phyloP scores from a whole-genome alignment of 2,113 vertebrate genomes.

The Charadrius vociferus region DNA sequence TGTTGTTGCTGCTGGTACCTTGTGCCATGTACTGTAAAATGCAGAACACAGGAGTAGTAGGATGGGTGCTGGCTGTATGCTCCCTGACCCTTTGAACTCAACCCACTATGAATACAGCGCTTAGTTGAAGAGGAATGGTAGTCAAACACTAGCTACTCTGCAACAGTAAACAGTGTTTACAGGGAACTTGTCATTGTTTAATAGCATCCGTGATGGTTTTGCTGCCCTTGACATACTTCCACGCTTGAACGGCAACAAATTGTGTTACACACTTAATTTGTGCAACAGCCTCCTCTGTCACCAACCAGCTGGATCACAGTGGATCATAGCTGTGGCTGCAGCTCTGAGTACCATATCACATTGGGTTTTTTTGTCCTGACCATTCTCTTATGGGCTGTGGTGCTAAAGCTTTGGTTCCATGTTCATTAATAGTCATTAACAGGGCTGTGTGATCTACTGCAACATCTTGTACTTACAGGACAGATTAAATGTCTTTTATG shows the following conservation, averaged over 20 bases:
- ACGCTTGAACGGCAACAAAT: neutral
- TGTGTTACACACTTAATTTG: neutral
- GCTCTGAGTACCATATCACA: neutral
- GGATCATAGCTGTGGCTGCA: neutral
- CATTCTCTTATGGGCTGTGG: neutral
- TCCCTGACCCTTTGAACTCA: neutral
- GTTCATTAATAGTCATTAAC: neutral
- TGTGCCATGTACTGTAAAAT: neutral
- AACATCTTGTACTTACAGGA: neutral
- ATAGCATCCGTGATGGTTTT: neutral
- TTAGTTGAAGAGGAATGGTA: neutral
- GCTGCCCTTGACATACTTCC: neutral
- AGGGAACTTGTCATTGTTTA: neutral
- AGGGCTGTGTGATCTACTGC: neutral
- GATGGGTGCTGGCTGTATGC: neutral
- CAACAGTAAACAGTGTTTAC: neutral
- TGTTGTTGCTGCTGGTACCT: neutral
- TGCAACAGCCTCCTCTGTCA: neutral
- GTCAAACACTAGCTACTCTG: neutral
- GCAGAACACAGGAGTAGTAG: neutral
- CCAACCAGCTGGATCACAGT: neutral
- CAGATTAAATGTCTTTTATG: neutral
- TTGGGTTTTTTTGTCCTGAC: rapidly evolving
- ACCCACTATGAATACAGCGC: neutral
- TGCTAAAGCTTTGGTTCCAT: neutral